Conservation (phyloP, 2,113 vertebrate species). For the Xiphorhynchus elegans region DNA sequence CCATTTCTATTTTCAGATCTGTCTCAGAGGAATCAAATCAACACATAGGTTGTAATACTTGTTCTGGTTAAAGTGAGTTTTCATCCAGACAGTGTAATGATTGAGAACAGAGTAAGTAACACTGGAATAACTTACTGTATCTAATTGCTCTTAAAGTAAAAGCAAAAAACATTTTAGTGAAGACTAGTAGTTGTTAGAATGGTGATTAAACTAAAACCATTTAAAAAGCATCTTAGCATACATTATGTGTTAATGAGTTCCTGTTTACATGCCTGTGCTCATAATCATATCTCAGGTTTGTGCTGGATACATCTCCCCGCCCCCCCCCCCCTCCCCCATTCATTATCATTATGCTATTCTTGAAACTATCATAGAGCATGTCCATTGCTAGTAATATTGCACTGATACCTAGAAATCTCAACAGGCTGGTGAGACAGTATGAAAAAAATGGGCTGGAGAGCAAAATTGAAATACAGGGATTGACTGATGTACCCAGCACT, state of each 20-base stretch:
- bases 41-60: neutral
- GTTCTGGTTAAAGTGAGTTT: neutral
- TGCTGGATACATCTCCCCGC: neutral
- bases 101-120: neutral
- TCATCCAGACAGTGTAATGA: neutral
- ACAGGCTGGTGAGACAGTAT: neutral
- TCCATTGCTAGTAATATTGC: neutral
- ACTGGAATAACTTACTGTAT: neutral
- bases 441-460: neutral
- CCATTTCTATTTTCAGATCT: neutral
- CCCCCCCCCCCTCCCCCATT: neutral
- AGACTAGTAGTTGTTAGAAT: neutral
- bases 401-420: neutral
- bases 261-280: neutral
- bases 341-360: neutral
- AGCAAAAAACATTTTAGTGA: neutral
- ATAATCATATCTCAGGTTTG: neutral
- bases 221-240: neutral
- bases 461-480: neutral
- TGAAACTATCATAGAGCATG: rapidly evolving
- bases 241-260: neutral
- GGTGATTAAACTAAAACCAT: neutral
- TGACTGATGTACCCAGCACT: neutral
- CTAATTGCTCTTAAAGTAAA: neutral
- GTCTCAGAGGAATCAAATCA: neutral